Percentiles rank a stretch among this genome's conserved stretches.
These are phyloP conservation scores for Musca vetustissima DNA, from an alignment of 1,140 invertebrate genomes.

Conservation along the genomic window DNA sequence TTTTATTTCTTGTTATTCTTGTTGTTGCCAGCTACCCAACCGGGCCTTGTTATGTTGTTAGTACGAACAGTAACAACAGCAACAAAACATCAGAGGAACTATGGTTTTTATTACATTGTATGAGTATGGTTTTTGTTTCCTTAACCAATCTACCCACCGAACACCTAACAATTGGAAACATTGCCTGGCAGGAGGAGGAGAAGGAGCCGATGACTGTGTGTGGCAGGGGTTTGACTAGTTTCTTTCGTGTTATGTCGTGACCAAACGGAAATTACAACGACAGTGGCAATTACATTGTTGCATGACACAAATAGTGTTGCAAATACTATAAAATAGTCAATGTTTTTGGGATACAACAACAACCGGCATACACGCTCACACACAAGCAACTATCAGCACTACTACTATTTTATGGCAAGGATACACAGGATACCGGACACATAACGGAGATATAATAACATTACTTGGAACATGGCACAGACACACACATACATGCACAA, in stretches of 20 bases:
- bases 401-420: background rate
- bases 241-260: constrained; percentile 34
- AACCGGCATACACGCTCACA: too few species aligned
- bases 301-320: constrained; percentile 55
- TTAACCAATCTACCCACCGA: background rate
- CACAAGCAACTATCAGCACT: too few species aligned
- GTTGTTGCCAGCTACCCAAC: too few species aligned
- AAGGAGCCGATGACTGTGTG: background rate
- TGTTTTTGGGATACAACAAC: too few species aligned
- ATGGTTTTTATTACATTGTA: too few species aligned
- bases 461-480: background rate
- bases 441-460: too few species aligned
- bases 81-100: too few species aligned
- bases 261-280: constrained; percentile 54
- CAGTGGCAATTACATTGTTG: constrained; percentile 56
- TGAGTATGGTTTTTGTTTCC: constrained; percentile 1
- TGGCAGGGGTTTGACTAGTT: background rate
- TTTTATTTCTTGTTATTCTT: too few species aligned
- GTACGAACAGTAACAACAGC: too few species aligned
- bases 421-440: background rate
- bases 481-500: background rate
- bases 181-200: background rate
- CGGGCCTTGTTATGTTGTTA: too few species aligned
- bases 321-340: constrained; percentile 25
- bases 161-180: background rate